A percentile compares a stretch with the other conserved stretches of the same genome.
Evolutionary conservation across 2,888 invertebrate species (phyloP).

Genomic region (Ennomos fuscantarius): DNA sequence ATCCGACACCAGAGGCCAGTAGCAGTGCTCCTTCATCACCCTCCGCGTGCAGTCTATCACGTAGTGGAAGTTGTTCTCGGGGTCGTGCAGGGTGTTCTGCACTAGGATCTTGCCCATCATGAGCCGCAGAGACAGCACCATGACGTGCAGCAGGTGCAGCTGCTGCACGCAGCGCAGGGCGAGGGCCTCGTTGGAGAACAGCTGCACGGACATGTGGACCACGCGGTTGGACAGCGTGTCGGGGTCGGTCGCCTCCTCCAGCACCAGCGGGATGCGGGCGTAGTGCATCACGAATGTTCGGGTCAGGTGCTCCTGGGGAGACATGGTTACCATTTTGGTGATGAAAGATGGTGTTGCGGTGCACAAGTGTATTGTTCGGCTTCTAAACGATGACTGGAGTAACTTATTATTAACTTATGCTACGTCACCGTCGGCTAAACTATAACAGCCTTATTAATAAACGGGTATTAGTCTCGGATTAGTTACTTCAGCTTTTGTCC

Average conservation of each 20-base stretch:
- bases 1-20: constrained; percentile 99
- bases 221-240: constrained; percentile 97
- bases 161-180: constrained; percentile 96
- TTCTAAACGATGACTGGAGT: too few species aligned
- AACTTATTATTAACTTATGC: too few species aligned
- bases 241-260: constrained; percentile 93
- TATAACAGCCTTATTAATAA: too few species aligned
- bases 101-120: constrained; percentile 98
- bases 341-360: too few species aligned
- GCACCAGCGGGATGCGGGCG: constrained; percentile 95
- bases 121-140: constrained; percentile 94
- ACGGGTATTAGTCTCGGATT: too few species aligned
- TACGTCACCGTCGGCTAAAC: too few species aligned
- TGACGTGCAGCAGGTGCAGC: constrained; percentile 94
- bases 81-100: constrained; percentile 93
- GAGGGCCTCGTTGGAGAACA: constrained; percentile 97
- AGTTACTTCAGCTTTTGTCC: too few species aligned
- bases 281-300: constrained; percentile 98
- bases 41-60: constrained; percentile 96
- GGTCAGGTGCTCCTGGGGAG: constrained; percentile 93
- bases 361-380: not conserved
- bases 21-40: constrained; percentile 99
- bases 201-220: constrained; percentile 98
- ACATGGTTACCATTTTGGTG: too few species aligned
- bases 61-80: constrained; percentile 92